Base-by-base conservation (phyloP, 2,888 invertebrate species). In the Petrophora chlorosata region DNA sequence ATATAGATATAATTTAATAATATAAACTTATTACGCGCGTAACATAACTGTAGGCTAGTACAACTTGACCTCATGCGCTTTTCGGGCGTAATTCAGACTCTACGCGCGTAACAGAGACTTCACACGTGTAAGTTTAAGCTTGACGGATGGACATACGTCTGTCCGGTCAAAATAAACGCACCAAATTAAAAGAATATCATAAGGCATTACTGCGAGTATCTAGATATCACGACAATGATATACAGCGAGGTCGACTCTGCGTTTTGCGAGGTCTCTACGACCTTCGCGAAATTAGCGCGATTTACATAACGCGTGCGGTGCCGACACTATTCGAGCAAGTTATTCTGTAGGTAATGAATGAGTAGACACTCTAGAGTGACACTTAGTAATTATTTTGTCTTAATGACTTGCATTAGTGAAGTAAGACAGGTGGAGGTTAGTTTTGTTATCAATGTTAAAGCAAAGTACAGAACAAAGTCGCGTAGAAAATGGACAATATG, bases 281-380 rank as follows among this genome's bases (percentile, higher is more conserved):
- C 87, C 88, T 88, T 85, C 80, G 76, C 69, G 73, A 82, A 85
- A 86, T 88, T 88, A 81, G 80, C 87, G 73, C 75, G 73, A 82
- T 83, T 84, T 84, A 82, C 83, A 86, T 84, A 82, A 78, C 69
- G 69, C 71, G 71, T 72, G 68, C 55, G 64, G 65, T 76, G 76
- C 76, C 75, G 75, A 69, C 70, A 71, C 68, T 76, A 73, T 79
- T 68, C 70, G 56, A 49, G 56, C 48, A 32, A 17, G 33, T 5
- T 39, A 34, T 49, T 49, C 30, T 43, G n/a, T n/a, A n/a, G n/a
- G n/a, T n/a, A n/a, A n/a, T n/a, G 16, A 25, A 40, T 44, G 34
- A 41, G 29, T 25, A 13, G n/a, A 25, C 16, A 8, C 15, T 15
- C 30, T 22, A 15, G n/a, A 17, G n/a, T 22, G 19, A 17, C 19